Percentiles rank a stretch among this genome's conserved stretches.
Evolutionary conservation across 2,888 invertebrate genomes (phyloP).

Genomic region (Acrobasis suavella): DNA sequence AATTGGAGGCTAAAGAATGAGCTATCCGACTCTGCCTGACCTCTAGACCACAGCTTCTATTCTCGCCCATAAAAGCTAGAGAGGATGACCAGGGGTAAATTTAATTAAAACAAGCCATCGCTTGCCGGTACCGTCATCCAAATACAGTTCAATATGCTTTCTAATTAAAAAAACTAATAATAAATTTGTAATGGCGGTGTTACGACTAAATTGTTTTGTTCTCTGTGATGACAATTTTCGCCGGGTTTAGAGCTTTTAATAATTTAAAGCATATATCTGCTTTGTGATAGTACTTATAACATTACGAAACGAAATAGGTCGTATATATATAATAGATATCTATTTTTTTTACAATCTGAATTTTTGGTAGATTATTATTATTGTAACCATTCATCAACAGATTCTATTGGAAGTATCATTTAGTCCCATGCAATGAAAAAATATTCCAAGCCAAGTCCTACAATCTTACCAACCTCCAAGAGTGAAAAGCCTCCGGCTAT

Average conservation of each 20-base stretch:
- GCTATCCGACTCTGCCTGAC: neutral
- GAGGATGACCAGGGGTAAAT: conserved; percentile 47
- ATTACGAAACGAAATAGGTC: neutral
- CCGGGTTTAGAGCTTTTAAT: conserved; percentile 24
- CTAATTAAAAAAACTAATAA: conserved; percentile 73
- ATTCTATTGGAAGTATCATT: no score
- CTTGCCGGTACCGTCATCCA: conserved; percentile 39
- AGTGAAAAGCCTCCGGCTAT: no score
- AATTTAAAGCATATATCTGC: conserved; percentile 17
- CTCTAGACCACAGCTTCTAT: neutral
- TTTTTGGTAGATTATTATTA: no score
- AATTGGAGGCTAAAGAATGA: no score
- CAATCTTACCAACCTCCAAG: no score
- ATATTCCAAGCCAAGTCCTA: no score
- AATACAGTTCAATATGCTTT: conserved; percentile 55
- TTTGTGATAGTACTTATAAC: neutral
- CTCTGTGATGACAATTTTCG: conserved; percentile 39
- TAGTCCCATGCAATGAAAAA: no score
- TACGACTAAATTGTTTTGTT: conserved; percentile 51
- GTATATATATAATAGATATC: neutral
- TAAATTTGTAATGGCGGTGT: conserved; percentile 61
- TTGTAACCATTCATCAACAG: no score
- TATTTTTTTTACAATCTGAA: no score
- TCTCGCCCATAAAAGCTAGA: conserved; percentile 38
- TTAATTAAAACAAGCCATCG: conserved; percentile 71